A percentile compares a stretch with the other conserved stretches of the same genome.
phyloP scores from a whole-genome alignment of 2,797 vertebrate species.

The Falco peregrinus region DNA sequence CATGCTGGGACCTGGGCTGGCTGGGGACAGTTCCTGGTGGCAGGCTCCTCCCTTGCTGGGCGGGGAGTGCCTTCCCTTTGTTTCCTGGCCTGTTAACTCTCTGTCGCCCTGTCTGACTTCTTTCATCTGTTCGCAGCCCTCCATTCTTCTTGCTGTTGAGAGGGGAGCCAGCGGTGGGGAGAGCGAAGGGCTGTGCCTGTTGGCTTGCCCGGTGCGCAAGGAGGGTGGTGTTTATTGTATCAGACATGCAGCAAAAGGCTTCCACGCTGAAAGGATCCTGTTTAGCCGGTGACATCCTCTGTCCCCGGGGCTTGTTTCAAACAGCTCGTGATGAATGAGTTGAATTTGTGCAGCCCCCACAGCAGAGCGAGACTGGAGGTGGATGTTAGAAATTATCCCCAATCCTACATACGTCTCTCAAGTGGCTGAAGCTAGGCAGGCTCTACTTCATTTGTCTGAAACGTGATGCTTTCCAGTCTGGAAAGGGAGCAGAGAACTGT shows the following conservation, averaged over 20 bases:
- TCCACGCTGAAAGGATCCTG: constrained; percentile 21
- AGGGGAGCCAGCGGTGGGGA: not conserved
- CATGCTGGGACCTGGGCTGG: constrained; percentile 58
- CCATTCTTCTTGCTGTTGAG: constrained; percentile 1
- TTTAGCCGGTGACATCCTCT: constrained; percentile 42
- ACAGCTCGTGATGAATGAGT: constrained; percentile 61
- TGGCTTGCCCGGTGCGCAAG: not conserved
- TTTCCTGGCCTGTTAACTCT: constrained; percentile 72
- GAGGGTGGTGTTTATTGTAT: not conserved
- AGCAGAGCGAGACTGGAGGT: constrained; percentile 46
- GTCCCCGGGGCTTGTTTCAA: constrained; percentile 1
- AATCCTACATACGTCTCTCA: constrained; percentile 40
- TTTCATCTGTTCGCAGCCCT: constrained; percentile 62
- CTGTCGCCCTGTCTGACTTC: constrained; percentile 60
- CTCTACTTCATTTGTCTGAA: constrained; percentile 36
- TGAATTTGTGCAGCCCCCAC: constrained; percentile 58
- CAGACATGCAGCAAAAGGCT: not conserved
- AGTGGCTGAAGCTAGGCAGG: constrained; percentile 50
- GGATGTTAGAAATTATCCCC: constrained; percentile 61
- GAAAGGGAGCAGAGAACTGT: constrained; percentile 5
- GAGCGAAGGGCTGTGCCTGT: not conserved
- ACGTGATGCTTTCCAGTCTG: not conserved
- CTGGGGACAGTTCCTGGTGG: constrained; percentile 64
- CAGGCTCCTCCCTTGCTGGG: constrained; percentile 63
- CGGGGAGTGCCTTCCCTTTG: constrained; percentile 67